These are phyloP conservation scores for Orchestes rusci DNA, from an alignment of 2,888 invertebrate species.

Conservation along the genomic window DNA sequence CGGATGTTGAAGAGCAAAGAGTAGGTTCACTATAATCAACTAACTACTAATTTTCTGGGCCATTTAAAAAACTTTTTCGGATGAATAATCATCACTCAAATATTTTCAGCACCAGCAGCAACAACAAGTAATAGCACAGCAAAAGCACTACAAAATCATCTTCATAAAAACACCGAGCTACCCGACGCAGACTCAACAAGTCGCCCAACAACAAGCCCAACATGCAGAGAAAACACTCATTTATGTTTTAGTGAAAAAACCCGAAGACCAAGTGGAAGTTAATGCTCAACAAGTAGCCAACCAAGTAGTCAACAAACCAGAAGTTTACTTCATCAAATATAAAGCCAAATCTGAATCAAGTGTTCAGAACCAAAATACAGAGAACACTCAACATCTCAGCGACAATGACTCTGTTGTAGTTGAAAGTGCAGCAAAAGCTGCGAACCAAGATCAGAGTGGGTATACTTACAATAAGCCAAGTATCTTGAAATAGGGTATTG, in stretches of 20 bases:
- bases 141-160: slow-evolving; percentile 51
- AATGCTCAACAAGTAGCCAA: slow-evolving; percentile 69
- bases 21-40: too few relatives aligned
- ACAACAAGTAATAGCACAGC: slow-evolving; percentile 3
- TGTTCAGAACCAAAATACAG: not conserved
- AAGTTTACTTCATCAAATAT: slow-evolving; percentile 84
- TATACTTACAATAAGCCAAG: not conserved
- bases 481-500: not conserved
- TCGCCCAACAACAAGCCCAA: slow-evolving; percentile 63
- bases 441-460: not conserved
- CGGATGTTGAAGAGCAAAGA: slow-evolving; percentile 11
- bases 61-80: too few relatives aligned
- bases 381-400: not conserved
- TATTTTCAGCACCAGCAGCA: slow-evolving; percentile 8
- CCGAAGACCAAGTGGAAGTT: slow-evolving; percentile 75
- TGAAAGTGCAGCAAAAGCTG: slow-evolving; percentile 5
- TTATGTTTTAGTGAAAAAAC: slow-evolving; percentile 81
- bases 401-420: slow-evolving; percentile 6
- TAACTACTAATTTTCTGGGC: too few relatives aligned
- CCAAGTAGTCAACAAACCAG: slow-evolving; percentile 78
- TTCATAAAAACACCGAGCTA: slow-evolving; percentile 60
- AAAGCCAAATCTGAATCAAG: slow-evolving; percentile 57
- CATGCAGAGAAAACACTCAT: slow-evolving; percentile 83
- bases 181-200: slow-evolving; percentile 62
- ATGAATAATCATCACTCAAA: too few relatives aligned